A percentile compares a stretch with the other conserved stretches of the same genome.
These are phyloP conservation scores for Branchellion lobata DNA, from an alignment of 2,888 invertebrate genomes.

Conservation along the genomic window DNA sequence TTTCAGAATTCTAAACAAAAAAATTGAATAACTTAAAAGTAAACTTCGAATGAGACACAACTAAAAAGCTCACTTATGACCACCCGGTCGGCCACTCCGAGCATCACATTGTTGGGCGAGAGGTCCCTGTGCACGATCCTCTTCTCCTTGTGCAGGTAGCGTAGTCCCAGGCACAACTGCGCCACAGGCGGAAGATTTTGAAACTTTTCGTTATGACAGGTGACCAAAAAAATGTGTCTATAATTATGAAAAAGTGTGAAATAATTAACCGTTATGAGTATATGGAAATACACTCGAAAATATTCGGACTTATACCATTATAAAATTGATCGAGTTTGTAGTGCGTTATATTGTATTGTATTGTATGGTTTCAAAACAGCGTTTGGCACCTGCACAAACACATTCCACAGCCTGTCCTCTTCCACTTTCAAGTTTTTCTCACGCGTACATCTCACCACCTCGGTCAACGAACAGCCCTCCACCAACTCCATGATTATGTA, in stretches of 20 bases:
- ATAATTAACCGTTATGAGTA: neutral
- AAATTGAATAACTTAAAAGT: no score
- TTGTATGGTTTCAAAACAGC: no score
- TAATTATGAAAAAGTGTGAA: no score
- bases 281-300: neutral
- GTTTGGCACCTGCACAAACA: slow-evolving; percentile 62
- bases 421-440: slow-evolving; percentile 61
- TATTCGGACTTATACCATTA: neutral
- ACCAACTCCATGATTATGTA: slow-evolving; percentile 65
- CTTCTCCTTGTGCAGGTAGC: slow-evolving; percentile 65
- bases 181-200: slow-evolving; percentile 44
- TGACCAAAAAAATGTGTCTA: neutral
- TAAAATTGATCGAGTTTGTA: no score
- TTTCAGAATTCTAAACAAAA: neutral
- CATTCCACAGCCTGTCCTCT: slow-evolving; percentile 63
- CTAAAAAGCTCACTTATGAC: slow-evolving; percentile 59
- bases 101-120: slow-evolving; percentile 62
- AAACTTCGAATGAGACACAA: neutral
- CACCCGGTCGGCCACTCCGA: slow-evolving; percentile 62
- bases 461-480: slow-evolving; percentile 63
- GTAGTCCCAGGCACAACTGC: slow-evolving; percentile 62
- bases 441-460: slow-evolving; percentile 62
- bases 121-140: slow-evolving; percentile 62
- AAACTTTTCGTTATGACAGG: neutral
- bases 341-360: no score